phyloP scores from a whole-genome alignment of 1,140 invertebrate species.

The Atta texana region DNA sequence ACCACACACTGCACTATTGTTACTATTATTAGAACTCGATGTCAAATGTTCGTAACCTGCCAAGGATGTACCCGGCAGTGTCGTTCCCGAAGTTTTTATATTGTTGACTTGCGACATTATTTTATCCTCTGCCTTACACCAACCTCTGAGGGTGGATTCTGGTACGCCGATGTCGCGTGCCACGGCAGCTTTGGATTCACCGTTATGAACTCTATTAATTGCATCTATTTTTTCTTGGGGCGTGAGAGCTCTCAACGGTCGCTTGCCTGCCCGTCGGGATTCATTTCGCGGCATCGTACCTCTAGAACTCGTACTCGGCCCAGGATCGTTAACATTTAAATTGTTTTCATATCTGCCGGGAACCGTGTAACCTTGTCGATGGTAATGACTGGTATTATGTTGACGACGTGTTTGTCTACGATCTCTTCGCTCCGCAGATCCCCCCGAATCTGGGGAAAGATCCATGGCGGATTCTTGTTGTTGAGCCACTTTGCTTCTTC shows the following conservation, averaged over 20 bases:
- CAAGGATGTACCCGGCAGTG: too few relatives aligned
- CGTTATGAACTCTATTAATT: constrained; percentile 92
- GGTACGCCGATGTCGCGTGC: constrained; percentile 93
- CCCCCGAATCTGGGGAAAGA: constrained; percentile 33
- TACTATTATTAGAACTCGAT: neutral
- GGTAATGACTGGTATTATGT: neutral
- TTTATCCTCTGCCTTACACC: constrained; percentile 94
- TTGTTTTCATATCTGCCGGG: too few relatives aligned
- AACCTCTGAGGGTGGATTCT: constrained; percentile 93
- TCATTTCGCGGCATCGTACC: constrained; percentile 25
- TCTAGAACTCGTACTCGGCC: neutral
- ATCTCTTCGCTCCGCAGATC: constrained; percentile 20
- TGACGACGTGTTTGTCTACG: neutral
- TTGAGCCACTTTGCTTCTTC: constrained; percentile 62
- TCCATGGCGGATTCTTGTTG: neutral
- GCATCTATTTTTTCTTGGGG: constrained; percentile 92
- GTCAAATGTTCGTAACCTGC: constrained; percentile 5
- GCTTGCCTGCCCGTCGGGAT: constrained; percentile 87
- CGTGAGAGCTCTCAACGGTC: constrained; percentile 90
- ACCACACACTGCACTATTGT: neutral
- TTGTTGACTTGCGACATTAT: constrained; percentile 90
- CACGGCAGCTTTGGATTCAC: constrained; percentile 93
- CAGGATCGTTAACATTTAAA: neutral
- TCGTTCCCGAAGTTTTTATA: constrained; percentile 82
- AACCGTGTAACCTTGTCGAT: too few relatives aligned